phyloP scores from a whole-genome alignment of 2,888 invertebrate species.

The Branchellion lobata region DNA sequence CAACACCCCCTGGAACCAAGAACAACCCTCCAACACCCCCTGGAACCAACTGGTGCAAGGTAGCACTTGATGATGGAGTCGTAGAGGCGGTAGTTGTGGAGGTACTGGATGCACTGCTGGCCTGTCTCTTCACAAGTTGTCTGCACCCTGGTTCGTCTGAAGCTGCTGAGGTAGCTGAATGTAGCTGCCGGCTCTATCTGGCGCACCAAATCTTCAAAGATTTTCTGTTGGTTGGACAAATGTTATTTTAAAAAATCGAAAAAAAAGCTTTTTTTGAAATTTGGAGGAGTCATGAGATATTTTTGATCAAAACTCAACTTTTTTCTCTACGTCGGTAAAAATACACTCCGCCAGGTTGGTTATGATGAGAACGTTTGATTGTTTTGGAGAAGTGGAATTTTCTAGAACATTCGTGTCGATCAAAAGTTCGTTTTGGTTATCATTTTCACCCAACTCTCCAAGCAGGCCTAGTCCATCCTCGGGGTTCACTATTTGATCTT shows the following conservation, averaged over 20 bases:
- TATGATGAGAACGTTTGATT: conserved; percentile 33
- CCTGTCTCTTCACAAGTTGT: conserved; percentile 81
- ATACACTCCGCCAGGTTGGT: conserved; percentile 26
- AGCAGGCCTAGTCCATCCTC: background rate
- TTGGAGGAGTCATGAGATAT: background rate
- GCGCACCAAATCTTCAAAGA: conserved; percentile 82
- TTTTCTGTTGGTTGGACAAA: conserved; percentile 62
- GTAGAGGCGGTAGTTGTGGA: conserved; percentile 78
- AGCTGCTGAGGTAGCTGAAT: conserved; percentile 93
- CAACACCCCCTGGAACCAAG: too few relatives aligned
- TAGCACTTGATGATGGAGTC: conserved; percentile 79
- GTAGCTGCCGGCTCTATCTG: conserved; percentile 78
- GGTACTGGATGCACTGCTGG: conserved; percentile 81
- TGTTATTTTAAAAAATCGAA: too few relatives aligned
- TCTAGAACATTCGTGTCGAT: conserved; percentile 25
- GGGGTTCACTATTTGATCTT: background rate
- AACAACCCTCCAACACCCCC: background rate
- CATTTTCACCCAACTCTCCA: background rate
- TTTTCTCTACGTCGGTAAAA: conserved; percentile 15
- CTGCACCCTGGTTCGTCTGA: conserved; percentile 86
- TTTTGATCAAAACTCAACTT: conserved; percentile 7
- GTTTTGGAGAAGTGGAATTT: conserved; percentile 5
- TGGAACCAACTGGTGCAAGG: conserved; percentile 72
- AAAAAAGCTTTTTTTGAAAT: background rate
- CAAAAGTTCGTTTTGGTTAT: conserved; percentile 9